Evolutionary conservation across 2,113 vertebrate species (phyloP).

Genomic region (Rattus rattus): DNA sequence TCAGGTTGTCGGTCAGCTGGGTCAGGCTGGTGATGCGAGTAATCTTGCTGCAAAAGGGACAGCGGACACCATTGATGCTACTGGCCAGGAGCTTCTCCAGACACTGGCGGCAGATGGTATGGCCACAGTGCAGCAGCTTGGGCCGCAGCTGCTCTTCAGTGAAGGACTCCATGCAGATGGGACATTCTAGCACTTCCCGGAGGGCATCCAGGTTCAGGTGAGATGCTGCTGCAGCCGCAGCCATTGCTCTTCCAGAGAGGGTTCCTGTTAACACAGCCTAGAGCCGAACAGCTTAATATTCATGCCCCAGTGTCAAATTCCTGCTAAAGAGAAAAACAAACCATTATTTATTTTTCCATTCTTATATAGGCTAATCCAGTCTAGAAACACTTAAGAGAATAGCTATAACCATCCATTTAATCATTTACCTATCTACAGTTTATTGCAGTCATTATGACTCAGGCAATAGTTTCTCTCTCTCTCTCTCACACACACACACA

Average conservation of each 20-base stretch:
- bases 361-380: constrained; percentile 21
- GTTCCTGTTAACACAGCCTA: not conserved
- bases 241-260: constrained; percentile 86
- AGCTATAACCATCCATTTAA: constrained; percentile 37
- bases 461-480: not conserved
- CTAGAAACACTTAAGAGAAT: constrained; percentile 25
- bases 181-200: constrained; percentile 96
- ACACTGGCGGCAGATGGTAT: constrained; percentile 96
- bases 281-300: constrained; percentile 18
- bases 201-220: constrained; percentile 94
- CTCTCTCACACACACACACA: not conserved
- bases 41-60: constrained; percentile 98
- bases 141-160: constrained; percentile 94
- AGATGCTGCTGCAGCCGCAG: constrained; percentile 84
- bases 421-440: not conserved
- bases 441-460: not conserved
- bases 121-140: constrained; percentile 97
- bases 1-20: constrained; percentile 96
- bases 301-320: constrained; percentile 74
- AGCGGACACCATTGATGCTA: constrained; percentile 97
- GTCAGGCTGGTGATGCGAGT: constrained; percentile 94
- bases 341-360: constrained; percentile 71
- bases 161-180: constrained; percentile 98
- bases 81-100: constrained; percentile 96
- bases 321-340: constrained; percentile 78